Evolutionary conservation across 1,140 invertebrate genomes (phyloP), one percentile per base, ranked within the genome.

Genomic region (Parapsyche elsis): DNA sequence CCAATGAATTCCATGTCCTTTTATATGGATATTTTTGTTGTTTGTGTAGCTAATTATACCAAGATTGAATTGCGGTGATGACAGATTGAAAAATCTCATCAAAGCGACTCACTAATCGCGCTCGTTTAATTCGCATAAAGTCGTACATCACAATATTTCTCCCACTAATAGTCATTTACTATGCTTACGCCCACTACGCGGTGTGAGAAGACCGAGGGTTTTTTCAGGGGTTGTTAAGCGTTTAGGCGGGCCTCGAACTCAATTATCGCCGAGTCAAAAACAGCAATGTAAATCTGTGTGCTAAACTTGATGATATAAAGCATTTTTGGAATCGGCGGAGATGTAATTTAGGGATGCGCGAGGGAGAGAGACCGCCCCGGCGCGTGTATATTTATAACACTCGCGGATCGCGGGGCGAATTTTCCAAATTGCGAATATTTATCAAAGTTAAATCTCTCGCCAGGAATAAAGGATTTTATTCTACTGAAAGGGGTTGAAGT

Each of bases 351-450:
- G 26, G 44, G 71, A 73, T 73, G 71, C 44, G 71, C 71, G 71
- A 46, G 71, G 61, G 12, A 12, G 24, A 38, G 30, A 38, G 30
- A 38, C 19, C 61, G 10, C 49, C 10, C 16, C 2, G 49, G 4
- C 2, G 49, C 16, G 21, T n/a, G 23, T 67, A 24, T 30, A 23
- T n/a, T 24, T 67, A 12, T 21, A 61, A 16, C 14, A 21, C 21
- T 16, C 21, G 21, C n/a, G 24, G 12, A 75, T 19, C 14, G 23
- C 23, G 44, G 44, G 46, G 73, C 21, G 49, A 46, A 57, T 75
- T 75, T 75, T 75, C 73, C 45, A 57, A 75, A 75, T 75, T 57
- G 73, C 46, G 19, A 30, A 75, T 24, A 75, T 75, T 49, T 75
- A 75, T 75, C 73, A 75, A 75, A 57, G 73, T 23, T 67, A 24